These are phyloP conservation scores for Tenodera sinensis DNA, from an alignment of 2,888 invertebrate species.

Conservation along the genomic window DNA sequence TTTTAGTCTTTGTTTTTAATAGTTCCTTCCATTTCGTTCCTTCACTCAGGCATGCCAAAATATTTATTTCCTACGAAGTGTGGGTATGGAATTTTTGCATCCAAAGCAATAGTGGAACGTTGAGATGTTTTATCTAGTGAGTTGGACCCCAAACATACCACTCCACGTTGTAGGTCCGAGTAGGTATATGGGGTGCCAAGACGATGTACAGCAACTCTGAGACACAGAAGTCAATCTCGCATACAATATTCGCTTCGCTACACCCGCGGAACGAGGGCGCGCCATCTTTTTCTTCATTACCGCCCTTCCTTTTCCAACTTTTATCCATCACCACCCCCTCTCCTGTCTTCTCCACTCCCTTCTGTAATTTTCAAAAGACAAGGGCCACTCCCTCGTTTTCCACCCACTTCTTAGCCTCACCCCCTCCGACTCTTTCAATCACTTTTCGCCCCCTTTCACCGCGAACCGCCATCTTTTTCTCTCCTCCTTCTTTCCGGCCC, in stretches of 20 bases:
- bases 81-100: too few relatives aligned
- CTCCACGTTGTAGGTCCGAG: too few relatives aligned
- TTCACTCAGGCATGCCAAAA: too few relatives aligned
- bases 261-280: constrained; percentile 4
- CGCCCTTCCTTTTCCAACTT: constrained; percentile 24
- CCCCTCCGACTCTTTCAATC: constrained; percentile 19
- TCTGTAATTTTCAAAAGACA: constrained; percentile 30
- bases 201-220: not conserved
- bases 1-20: too few relatives aligned
- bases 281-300: constrained; percentile 27
- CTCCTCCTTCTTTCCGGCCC: not conserved
- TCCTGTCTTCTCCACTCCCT: constrained; percentile 24
- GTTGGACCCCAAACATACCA: too few relatives aligned
- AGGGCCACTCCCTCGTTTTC: constrained; percentile 25
- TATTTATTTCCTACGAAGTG: too few relatives aligned
- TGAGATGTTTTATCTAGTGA: too few relatives aligned
- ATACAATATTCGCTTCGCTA: constrained; percentile 19
- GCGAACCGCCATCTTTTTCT: constrained; percentile 19
- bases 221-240: constrained; percentile 20
- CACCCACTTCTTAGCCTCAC: not conserved
- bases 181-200: not conserved
- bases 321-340: constrained; percentile 21
- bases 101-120: too few relatives aligned
- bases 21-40: too few relatives aligned
- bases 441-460: constrained; percentile 21